Evolutionary conservation across 2,797 vertebrate genomes (phyloP).

Genomic region (Pangasius krempfi): DNA sequence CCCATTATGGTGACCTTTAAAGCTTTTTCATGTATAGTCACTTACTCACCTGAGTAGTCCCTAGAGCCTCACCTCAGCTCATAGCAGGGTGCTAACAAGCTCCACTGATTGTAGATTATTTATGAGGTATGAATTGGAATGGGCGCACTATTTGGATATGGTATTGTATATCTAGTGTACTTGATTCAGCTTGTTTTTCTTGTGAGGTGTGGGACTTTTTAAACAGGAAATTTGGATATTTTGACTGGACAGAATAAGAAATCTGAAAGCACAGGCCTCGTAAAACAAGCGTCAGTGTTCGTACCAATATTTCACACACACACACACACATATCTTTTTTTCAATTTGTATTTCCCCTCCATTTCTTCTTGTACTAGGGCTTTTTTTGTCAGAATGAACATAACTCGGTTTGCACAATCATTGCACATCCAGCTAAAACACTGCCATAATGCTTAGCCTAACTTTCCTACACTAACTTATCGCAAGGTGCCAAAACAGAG

Average conservation of each 20-base stretch:
- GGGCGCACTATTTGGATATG: conserved; percentile 26
- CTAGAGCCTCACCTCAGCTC: conserved; percentile 23
- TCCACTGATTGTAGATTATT: conserved; percentile 42
- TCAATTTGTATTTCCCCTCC: conserved; percentile 12
- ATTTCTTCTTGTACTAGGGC: neutral
- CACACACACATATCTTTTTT: conserved; percentile 5
- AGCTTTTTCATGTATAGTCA: conserved; percentile 33
- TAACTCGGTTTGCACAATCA: neutral
- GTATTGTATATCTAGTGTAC: conserved; percentile 33
- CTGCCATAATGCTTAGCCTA: conserved; percentile 10
- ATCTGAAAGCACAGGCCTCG: conserved; percentile 26
- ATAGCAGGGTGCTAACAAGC: conserved; percentile 40
- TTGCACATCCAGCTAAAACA: conserved; percentile 18
- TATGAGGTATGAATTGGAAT: conserved; percentile 47
- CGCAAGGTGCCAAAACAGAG: neutral
- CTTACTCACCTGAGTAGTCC: conserved; percentile 33
- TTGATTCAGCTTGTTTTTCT: conserved; percentile 39
- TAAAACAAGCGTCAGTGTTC: conserved; percentile 33
- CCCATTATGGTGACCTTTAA: conserved; percentile 33
- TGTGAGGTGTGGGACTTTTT: conserved; percentile 34
- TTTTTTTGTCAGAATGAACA: conserved; percentile 22
- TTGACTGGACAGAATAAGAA: conserved; percentile 37
- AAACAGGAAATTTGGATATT: conserved; percentile 43
- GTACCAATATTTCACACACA: conserved; percentile 1
- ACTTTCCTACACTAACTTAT: neutral